phyloP scores from a whole-genome alignment of 2,113 vertebrate species.

The Nerophis ophidion region DNA sequence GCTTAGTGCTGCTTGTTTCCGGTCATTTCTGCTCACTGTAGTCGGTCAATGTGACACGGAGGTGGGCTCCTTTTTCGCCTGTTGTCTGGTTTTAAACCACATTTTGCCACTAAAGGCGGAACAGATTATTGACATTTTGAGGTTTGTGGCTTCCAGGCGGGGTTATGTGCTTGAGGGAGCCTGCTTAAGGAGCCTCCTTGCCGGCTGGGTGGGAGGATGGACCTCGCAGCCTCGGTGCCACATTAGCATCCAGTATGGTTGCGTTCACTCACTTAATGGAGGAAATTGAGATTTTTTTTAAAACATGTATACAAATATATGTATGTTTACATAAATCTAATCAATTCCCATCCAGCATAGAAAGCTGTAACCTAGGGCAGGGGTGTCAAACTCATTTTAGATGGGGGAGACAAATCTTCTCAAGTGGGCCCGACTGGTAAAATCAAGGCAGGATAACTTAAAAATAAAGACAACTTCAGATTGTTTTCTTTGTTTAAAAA shows the following conservation, averaged over 20 bases:
- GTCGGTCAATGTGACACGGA: background rate
- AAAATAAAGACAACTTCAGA: too few species aligned
- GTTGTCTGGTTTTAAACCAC: background rate
- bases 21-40: background rate
- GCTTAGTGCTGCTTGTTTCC: constrained; percentile 14
- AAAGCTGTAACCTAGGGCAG: too few species aligned
- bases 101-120: background rate
- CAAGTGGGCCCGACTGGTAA: too few species aligned
- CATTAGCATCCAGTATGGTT: background rate
- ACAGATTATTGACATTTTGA: background rate
- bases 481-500: too few species aligned
- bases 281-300: background rate
- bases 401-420: too few species aligned
- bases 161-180: background rate
- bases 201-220: background rate
- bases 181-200: background rate
- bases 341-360: too few species aligned
- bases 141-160: constrained; percentile 1
- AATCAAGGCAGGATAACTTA: too few species aligned
- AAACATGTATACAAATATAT: too few species aligned
- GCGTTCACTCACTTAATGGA: background rate
- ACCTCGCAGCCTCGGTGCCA: background rate
- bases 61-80: background rate
- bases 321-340: too few species aligned
- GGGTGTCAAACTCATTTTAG: too few species aligned